Evolutionary conservation across 1,140 invertebrate genomes (phyloP), one percentile per base, ranked within the genome.

Genomic region (Sitodiplosis mosellana): DNA sequence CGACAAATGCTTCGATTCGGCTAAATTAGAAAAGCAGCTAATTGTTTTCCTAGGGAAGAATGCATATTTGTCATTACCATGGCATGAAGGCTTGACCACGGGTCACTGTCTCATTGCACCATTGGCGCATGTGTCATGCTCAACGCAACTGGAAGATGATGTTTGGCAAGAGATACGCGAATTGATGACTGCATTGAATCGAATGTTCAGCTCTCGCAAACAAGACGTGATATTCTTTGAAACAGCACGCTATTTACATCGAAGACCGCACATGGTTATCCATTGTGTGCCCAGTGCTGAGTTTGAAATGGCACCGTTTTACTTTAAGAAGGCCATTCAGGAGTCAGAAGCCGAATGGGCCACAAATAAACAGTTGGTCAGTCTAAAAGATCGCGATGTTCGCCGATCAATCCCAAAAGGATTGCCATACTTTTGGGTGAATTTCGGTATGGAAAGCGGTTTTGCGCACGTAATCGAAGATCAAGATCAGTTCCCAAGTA

Each of bases 401-500:
- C 71, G 86, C 37, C 75, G 74, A 64, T 76, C 80, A 14, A 74
- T 98, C 49, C 94, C 93, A 8, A 94, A 93, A 69, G 90, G 87
- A 5, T 75, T 98, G 47, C 82, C 92, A 1, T 98, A 97, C 63
- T 94, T 98, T 66, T 77, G 76, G 69, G 82, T 98, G 1, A 79
- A 90, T 65, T 97, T 98, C 74, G 93, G 87, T 22, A 75, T 77
- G 65, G 76, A 89, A 45, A 73, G 76, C 37, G 94, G 94, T 2
- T 97, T 85, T 69, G 93, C 89, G 48, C 93, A 97, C 69, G 84
- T 96, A 1, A 93, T 98, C 57, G 94, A 98, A 69, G 87, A 98
- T 68, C 84, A 92, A 62, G 69, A 77, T 49, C 58, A 76, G 27
- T 98, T 97, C 69, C 85, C 91, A 0, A 67, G 59, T 41, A 86